Percentiles rank a stretch among this genome's conserved stretches.
Conservation (phyloP, 2,113 vertebrate genomes). For the Chlorodrepanis virens region DNA sequence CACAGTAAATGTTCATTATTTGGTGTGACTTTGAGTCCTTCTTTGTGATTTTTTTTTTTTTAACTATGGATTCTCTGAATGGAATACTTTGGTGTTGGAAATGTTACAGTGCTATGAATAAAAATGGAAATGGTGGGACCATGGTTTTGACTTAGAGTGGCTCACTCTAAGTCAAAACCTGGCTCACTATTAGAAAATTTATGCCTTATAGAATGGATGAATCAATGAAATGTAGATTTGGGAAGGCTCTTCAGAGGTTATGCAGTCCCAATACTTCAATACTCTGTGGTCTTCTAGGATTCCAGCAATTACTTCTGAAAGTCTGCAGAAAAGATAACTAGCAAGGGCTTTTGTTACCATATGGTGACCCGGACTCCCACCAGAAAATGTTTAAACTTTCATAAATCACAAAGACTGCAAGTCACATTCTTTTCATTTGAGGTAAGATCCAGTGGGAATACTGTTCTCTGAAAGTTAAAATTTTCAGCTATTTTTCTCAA, state of each 20-base stretch:
- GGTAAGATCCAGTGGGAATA: background rate
- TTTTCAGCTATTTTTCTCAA: background rate
- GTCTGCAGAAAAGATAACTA: background rate
- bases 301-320: background rate
- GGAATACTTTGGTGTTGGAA: background rate
- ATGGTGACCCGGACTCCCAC: background rate
- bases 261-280: background rate
- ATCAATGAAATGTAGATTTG: background rate
- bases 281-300: background rate
- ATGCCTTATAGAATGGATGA: background rate
- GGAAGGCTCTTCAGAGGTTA: background rate
- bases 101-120: background rate
- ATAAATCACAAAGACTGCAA: background rate
- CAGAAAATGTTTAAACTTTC: conserved; percentile 16
- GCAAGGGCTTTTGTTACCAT: background rate
- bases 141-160: background rate
- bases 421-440: background rate
- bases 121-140: background rate
- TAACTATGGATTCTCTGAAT: background rate
- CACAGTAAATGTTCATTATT: background rate
- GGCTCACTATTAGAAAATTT: background rate
- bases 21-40: background rate
- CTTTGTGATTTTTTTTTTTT: background rate
- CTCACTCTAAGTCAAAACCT: too few relatives aligned
- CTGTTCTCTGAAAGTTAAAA: background rate